phyloP scores from a whole-genome alignment of 2,113 vertebrate genomes.

The Lanius ludovicianus region DNA sequence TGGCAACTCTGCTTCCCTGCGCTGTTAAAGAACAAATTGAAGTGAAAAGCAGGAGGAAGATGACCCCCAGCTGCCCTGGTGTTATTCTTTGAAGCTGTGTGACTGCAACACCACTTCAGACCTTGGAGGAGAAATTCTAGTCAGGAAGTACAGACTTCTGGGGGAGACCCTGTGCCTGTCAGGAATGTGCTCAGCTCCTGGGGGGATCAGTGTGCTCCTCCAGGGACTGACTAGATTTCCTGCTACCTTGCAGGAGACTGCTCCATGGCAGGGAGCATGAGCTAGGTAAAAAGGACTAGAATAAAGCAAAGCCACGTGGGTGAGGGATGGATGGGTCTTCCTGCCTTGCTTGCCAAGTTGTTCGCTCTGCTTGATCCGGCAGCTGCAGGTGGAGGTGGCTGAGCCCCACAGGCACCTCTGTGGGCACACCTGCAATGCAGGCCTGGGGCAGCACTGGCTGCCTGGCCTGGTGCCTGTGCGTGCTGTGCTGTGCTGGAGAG shows the following conservation, averaged over 20 bases:
- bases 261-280: fast-evolving
- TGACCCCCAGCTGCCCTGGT: background rate
- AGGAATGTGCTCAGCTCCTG: background rate
- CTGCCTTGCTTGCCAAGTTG: background rate
- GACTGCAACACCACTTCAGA: background rate
- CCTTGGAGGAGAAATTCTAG: background rate
- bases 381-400: background rate
- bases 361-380: background rate
- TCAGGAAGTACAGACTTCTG: background rate
- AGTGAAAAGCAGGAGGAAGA: background rate
- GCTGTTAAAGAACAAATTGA: background rate
- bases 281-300: background rate
- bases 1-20: background rate
- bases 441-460: background rate
- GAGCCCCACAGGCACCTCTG: background rate
- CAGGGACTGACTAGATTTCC: background rate
- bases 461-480: background rate
- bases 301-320: background rate
- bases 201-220: background rate
- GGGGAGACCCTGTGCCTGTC: background rate
- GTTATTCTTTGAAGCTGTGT: background rate
- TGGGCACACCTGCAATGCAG: background rate
- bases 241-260: background rate
- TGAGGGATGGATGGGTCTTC: background rate
- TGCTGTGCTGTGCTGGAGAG: background rate